A percentile compares a stretch with the other conserved stretches of the same genome.
phyloP scores from a whole-genome alignment of 1,140 invertebrate genomes.

The Scaptomyza hsui region DNA sequence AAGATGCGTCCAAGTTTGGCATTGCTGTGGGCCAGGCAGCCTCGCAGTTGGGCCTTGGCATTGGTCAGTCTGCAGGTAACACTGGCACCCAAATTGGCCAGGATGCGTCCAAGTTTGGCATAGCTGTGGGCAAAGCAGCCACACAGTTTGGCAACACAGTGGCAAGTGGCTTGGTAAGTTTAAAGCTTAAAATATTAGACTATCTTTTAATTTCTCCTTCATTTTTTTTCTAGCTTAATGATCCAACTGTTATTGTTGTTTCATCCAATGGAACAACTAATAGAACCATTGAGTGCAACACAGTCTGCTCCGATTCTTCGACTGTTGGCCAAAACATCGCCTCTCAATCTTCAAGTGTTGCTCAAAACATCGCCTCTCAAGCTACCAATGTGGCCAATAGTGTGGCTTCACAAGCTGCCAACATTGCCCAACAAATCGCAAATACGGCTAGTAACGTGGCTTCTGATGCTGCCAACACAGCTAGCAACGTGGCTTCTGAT shows the following conservation, averaged over 20 bases:
- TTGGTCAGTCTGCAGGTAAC: constrained; percentile 9
- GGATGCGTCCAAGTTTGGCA: constrained; percentile 12
- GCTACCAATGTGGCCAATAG: not conserved
- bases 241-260: not conserved
- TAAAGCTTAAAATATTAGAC: not conserved
- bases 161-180: constrained; percentile 30
- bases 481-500: too few relatives aligned
- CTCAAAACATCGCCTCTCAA: not conserved
- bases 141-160: constrained; percentile 13
- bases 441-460: constrained; percentile 2
- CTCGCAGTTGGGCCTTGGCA: constrained; percentile 1
- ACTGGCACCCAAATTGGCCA: not conserved
- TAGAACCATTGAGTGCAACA: too few relatives aligned
- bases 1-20: constrained; percentile 14
- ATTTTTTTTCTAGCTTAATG: not conserved
- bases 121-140: constrained; percentile 4
- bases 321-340: not conserved
- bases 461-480: not conserved
- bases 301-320: not conserved
- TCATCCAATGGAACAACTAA: not conserved
- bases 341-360: not conserved
- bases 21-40: constrained; percentile 10
- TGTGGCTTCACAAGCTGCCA: not conserved
- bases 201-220: too few relatives aligned
- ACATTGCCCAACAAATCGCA: not conserved